Evolutionary conservation across 2,113 vertebrate species (phyloP), one percentile per base, ranked within the genome.

Genomic region (Cyprinus carpio): DNA sequence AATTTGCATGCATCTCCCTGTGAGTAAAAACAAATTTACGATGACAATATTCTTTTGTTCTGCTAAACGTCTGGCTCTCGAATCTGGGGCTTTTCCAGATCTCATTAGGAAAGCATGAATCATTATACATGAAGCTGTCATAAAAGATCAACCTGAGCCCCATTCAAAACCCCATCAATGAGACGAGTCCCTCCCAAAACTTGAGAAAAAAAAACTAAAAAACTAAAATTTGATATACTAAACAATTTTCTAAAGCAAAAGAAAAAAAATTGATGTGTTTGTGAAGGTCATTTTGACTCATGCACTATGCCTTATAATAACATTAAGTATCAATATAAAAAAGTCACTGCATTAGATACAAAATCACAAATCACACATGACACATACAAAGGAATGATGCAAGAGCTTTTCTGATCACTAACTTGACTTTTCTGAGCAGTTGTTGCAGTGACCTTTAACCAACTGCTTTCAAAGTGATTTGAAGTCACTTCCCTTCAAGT

Each of bases 21-120:
- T 13, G 27, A 31, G 18, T 25, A 25, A 60, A 60, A 79, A 40
- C 12, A 8, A 15, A 40, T 10, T 8, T 11, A 62, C 27, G 0
- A 43, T 80, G 23, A 80, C 58, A 29, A 11, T 40, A 20, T 31
- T 51, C n/a, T 49, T 67, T 81, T 81, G 79, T 81, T 81, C n/a
- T 43, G n/a, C 20, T 64, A 80, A 64, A 64, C 5, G 12, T 40
- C 13, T n/a, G 34, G 12, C 34, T 65, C 25, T 20, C 1, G 16
- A 6, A 37, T 76, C 72, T 82, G 79, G 85, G n/a, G 16, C 43
- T 11, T 23, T 64, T 18, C 58, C 72, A 82, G 74, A 83, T 20
- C 89, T 86, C 85, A 87, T 90, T 88, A 90, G 67, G 20, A 49
- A 83, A 78, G 71, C 86, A 87, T 71, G 62, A 58, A 58, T n/a